Evolutionary conservation across 2,113 vertebrate species (phyloP), one percentile per base, ranked within the genome.

Genomic region (Machaerirhynchus nigripectus): DNA sequence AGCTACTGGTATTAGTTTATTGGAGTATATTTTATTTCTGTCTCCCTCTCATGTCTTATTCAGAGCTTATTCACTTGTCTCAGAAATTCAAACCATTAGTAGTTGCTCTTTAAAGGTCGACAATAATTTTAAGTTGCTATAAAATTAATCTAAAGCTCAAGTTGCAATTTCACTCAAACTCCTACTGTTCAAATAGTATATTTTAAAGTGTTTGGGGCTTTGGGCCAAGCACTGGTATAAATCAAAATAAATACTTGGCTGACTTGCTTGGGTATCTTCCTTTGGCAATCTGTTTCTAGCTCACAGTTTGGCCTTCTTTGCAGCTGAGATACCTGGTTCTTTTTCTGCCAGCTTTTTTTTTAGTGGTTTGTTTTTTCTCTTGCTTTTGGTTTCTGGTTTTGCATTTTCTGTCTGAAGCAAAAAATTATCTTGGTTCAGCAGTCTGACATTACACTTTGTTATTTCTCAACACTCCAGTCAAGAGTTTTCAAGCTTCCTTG

Each of bases 161-260:
- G 61, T 27, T 78, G 64, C 37, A 44, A 64, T 87, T 92, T 89
- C 60, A 63, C 53, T 89, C n/a, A 39, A 49, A 82, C 12, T 89
- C 61, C 23, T 87, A 65, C 37, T 63, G 8, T 69, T 90, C 11
- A 2, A 30, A n/a, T 30, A 55, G 63, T 71, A 15, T 89, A 46
- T 84, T 93, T 75, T 74, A 39, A 76, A 80, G 35, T 64, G 19
- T 67, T 22, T 73, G 68, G 37, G 49, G 61, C 57, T 87, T 95
- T 87, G 35, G 42, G 53, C 87, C 70, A 94, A 82, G 42, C 37
- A 46, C 37, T 77, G 31, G 23, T 79, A 73, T 79, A 84, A 92
- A 95, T 84, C 67, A 84, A 47, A 84, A 80, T 83, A 83, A 91
- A 93, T 64, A 73, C 28, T 89, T 95, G 81, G 46, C 59, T 95